Evolutionary conservation across 2,113 vertebrate species (phyloP).

Genomic region (Brevimyrus niger): DNA sequence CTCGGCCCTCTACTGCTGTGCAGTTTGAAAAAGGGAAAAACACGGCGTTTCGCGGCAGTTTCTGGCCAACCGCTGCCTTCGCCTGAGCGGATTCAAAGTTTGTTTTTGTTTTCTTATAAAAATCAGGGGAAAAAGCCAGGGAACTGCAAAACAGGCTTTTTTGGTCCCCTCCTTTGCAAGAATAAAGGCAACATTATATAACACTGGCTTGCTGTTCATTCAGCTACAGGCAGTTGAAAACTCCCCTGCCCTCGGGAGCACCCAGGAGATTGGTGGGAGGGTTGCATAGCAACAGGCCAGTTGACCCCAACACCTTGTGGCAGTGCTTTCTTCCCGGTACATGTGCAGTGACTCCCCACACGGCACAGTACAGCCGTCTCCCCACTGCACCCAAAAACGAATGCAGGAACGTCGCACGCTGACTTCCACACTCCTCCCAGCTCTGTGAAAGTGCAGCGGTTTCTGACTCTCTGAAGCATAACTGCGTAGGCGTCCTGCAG

Average conservation of each 20-base stretch:
- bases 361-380: slow-evolving; percentile 32
- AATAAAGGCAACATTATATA: slow-evolving; percentile 44
- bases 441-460: neutral
- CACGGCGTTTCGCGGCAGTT: neutral
- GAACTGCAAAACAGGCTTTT: slow-evolving; percentile 12
- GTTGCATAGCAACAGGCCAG: slow-evolving; percentile 52
- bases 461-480: neutral
- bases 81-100: neutral
- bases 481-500: neutral
- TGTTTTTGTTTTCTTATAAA: slow-evolving; percentile 21
- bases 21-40: neutral
- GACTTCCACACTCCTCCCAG: neutral
- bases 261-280: slow-evolving; percentile 37
- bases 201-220: slow-evolving; percentile 27
- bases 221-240: slow-evolving; percentile 32
- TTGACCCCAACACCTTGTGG: slow-evolving; percentile 47
- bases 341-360: slow-evolving; percentile 32
- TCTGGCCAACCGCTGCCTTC: neutral
- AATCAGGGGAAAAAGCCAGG: neutral
- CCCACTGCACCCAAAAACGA: neutral
- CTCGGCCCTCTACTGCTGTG: too few relatives aligned
- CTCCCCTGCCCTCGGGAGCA: slow-evolving; percentile 19
- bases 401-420: neutral
- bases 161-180: slow-evolving; percentile 19
- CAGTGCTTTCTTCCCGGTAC: slow-evolving; percentile 44